Percentiles rank a stretch among this genome's conserved stretches.
Evolutionary conservation across 2,113 vertebrate species (phyloP).

Genomic region (Ifrita kowaldi): DNA sequence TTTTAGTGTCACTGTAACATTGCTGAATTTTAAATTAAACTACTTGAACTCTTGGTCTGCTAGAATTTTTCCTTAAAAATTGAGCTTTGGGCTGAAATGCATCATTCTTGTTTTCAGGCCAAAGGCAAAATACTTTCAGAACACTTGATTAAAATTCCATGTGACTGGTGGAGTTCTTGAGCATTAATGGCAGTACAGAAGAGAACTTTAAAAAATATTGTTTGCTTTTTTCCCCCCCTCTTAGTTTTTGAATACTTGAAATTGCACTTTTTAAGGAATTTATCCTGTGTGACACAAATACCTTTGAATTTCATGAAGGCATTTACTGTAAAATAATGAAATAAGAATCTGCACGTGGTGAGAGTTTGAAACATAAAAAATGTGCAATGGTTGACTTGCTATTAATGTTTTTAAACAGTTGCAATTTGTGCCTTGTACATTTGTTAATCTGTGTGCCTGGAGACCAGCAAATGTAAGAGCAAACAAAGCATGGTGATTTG

Average conservation of each 20-base stretch:
- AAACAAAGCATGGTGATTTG: background rate
- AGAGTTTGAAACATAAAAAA: background rate
- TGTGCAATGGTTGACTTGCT: background rate
- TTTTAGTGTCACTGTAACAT: background rate
- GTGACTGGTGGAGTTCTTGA: background rate
- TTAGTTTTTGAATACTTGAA: background rate
- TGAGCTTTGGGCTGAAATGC: background rate
- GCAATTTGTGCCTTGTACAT: background rate
- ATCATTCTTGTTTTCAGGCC: slow-evolving; percentile 37
- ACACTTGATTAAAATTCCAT: slow-evolving; percentile 38
- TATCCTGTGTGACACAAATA: background rate
- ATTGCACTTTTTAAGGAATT: background rate
- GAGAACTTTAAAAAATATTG: background rate
- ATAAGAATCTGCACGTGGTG: background rate
- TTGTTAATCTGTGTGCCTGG: background rate
- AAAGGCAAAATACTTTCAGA: slow-evolving; percentile 52
- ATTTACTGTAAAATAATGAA: background rate
- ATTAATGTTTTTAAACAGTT: background rate
- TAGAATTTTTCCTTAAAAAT: background rate
- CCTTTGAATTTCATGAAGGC: background rate
- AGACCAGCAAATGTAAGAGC: background rate
- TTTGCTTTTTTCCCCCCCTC: fast-evolving
- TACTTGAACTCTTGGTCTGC: background rate
- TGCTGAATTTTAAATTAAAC: background rate
- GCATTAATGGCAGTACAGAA: background rate